A percentile compares a stretch with the other conserved stretches of the same genome.
These are phyloP conservation scores for Plutomurus gul DNA, from an alignment of 1,140 invertebrate species.

Conservation along the genomic window DNA sequence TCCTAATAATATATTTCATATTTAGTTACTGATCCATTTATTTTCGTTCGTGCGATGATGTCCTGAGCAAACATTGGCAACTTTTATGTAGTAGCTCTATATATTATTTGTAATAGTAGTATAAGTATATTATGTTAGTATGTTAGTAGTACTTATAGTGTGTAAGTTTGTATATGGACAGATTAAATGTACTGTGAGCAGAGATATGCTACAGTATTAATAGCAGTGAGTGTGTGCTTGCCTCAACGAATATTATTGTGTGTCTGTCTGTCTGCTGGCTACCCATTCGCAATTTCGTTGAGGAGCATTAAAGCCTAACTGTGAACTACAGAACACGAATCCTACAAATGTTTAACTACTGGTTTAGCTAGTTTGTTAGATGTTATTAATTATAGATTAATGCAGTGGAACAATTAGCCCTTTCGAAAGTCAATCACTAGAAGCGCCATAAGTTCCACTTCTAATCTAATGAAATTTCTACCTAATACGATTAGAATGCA, in stretches of 20 bases:
- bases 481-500: too few species aligned
- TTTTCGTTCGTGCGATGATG: neutral
- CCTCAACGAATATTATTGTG: too few species aligned
- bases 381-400: slow-evolving; percentile 19
- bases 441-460: neutral
- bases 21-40: slow-evolving; percentile 17
- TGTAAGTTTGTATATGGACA: neutral
- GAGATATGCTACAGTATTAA: too few species aligned
- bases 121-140: too few species aligned
- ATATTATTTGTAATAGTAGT: too few species aligned
- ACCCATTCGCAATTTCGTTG: too few species aligned
- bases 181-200: neutral
- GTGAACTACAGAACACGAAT: slow-evolving; percentile 23
- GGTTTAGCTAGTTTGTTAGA: slow-evolving; percentile 15
- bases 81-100: too few species aligned
- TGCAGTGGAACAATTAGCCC: neutral
- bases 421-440: neutral
- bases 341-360: slow-evolving; percentile 9
- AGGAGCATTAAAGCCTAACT: slow-evolving; percentile 1
- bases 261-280: too few species aligned
- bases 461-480: neutral
- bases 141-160: neutral
- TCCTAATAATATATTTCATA: neutral
- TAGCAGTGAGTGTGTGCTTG: too few species aligned
- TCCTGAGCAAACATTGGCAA: neutral